Evolutionary conservation across 2,113 vertebrate species (phyloP).

Genomic region (Bettongia penicillata): DNA sequence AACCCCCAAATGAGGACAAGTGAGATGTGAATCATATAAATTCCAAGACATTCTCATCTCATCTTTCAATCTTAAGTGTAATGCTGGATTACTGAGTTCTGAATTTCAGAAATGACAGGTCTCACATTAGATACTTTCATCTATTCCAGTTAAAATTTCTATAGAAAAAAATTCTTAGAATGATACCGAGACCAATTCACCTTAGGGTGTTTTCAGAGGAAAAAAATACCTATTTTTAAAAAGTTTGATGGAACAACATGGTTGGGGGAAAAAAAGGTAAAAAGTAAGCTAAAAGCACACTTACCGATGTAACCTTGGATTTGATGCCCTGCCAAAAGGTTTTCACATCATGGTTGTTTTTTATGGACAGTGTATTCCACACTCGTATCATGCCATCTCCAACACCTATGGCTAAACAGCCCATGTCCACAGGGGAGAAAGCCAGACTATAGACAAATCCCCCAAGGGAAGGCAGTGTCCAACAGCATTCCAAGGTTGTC

Average conservation of each 20-base stretch:
- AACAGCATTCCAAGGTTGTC: slow-evolving; percentile 90
- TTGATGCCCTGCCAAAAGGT: slow-evolving; percentile 97
- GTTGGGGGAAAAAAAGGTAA: neutral
- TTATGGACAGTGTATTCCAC: slow-evolving; percentile 93
- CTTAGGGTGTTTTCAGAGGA: neutral
- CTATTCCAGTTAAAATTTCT: slow-evolving; percentile 4
- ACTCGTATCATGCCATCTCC: slow-evolving; percentile 96
- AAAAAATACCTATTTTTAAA: neutral
- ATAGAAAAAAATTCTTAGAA: slow-evolving; percentile 6
- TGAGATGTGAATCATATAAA: neutral
- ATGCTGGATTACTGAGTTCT: neutral
- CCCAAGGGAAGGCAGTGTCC: slow-evolving; percentile 95
- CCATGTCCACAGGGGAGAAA: slow-evolving; percentile 92
- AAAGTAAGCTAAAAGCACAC: slow-evolving; percentile 64
- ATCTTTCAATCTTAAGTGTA: neutral
- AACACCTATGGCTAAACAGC: slow-evolving; percentile 92
- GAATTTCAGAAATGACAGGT: slow-evolving; percentile 2
- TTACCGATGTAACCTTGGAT: slow-evolving; percentile 97
- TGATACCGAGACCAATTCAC: neutral
- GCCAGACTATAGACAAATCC: slow-evolving; percentile 93
- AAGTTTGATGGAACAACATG: neutral
- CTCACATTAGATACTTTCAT: neutral
- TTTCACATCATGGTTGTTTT: slow-evolving; percentile 91
- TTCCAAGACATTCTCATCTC: neutral
- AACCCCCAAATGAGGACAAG: neutral